Conservation (phyloP, 1,140 invertebrate genomes). For the Lysiphlebus fabarum region DNA sequence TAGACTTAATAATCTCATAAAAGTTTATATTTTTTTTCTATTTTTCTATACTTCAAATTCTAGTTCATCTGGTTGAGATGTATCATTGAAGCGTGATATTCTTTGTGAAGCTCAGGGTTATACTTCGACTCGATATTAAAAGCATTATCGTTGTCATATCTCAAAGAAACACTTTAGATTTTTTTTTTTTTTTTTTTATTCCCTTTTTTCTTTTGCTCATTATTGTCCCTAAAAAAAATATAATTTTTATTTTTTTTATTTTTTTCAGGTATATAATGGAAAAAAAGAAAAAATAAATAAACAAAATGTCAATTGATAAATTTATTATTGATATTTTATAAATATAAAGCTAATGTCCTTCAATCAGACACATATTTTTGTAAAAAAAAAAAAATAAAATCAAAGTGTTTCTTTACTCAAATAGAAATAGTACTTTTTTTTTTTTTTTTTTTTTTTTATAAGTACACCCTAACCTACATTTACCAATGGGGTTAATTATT, state of each 20-base stretch:
- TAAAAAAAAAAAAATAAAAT: no score
- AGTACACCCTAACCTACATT: no score
- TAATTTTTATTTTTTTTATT: neutral
- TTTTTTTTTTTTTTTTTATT: neutral
- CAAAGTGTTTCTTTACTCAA: no score
- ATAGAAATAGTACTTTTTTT: no score
- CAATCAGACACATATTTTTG: no score
- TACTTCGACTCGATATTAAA: conserved; percentile 14
- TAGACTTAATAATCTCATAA: neutral
- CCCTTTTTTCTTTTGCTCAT: neutral
- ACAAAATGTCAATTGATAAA: no score
- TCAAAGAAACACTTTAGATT: conserved; percentile 12
- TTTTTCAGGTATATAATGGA: neutral
- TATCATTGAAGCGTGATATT: conserved; percentile 21
- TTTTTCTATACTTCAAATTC: neutral
- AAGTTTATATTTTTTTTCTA: neutral
- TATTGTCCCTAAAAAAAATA: neutral
- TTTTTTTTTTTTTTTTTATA: no score
- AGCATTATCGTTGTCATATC: conserved; percentile 18
- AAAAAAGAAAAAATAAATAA: no score
- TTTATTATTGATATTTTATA: no score
- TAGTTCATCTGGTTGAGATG: neutral
- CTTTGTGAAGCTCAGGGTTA: conserved; percentile 19
- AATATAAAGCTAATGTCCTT: no score
- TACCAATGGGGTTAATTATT: no score